Evolutionary conservation across 2,113 vertebrate genomes (phyloP), one percentile per base, ranked within the genome.

Genomic region (Eidolon helvum): DNA sequence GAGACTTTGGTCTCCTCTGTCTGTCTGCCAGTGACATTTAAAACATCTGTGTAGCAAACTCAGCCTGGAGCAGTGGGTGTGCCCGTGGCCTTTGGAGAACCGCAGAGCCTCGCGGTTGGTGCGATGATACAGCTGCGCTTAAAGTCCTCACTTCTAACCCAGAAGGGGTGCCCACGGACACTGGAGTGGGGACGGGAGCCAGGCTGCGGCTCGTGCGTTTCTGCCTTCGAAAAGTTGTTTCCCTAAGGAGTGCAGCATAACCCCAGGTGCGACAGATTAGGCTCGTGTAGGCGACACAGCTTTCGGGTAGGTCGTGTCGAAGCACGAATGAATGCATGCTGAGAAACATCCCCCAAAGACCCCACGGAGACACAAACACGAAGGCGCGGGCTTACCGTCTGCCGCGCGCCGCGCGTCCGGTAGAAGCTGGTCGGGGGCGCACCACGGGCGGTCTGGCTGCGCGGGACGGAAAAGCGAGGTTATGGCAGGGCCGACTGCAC

Each of bases 361-460:
- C 82, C 92, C 87, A 94, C 97, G 92, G 38, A 93, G 91, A 97
- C 97, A 96, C 86, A 96, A 98, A 86, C 82, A 97, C 97, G 96
- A 98, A 98, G 98, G 97, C 96, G 94, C 45, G 98, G 96, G 97
- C 98, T 99, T 98, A 98, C 98, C 98, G 95, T 98, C 94, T 72
- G 98, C 97, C 98, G 98, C 97, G 96, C 96, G 98, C 96, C 97
- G 97, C 95, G 97, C 98, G 98, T 98, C 98, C 98, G 98, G 98
- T 77, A 97, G 99, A 98, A 99, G 94, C 97, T 97, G 98, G 98
- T 98, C 98, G 48, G 97, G 97, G 98, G 98, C 98, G 98, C 97
- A 98, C 98, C 98, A 97, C 95, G 97, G 99, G 98, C 94, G 98
- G 97, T 98, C 98, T 98, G 98, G 98, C 99, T 99, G 98, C 74